A percentile compares a stretch with the other conserved stretches of the same genome.
phyloP scores from a whole-genome alignment of 2,888 invertebrate species.

The Idaea aversata region DNA sequence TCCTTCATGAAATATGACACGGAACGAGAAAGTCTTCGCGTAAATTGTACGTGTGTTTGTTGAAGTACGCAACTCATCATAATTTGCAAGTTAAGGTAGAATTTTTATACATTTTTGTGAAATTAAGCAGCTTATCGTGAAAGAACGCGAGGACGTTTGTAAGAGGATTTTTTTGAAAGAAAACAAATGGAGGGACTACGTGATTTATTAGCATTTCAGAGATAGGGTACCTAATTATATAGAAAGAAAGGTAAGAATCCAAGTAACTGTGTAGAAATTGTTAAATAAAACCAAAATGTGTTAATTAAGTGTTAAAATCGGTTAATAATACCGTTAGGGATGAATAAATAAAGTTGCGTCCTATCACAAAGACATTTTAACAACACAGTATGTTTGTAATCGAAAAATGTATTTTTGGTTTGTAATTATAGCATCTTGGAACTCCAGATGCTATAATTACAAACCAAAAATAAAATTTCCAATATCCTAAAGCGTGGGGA shows the following conservation, averaged over 20 bases:
- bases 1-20: conserved; percentile 15
- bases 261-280: too few relatives aligned
- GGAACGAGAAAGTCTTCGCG: conserved; percentile 12
- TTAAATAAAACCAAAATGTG: too few relatives aligned
- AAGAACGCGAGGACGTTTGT: neutral
- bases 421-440: too few relatives aligned
- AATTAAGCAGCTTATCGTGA: conserved; percentile 1
- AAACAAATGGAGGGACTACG: neutral
- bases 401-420: too few relatives aligned
- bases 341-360: too few relatives aligned
- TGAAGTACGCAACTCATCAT: neutral
- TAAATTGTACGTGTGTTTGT: conserved; percentile 1
- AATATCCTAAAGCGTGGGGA: too few relatives aligned
- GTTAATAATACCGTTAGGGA: too few relatives aligned
- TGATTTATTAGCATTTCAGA: neutral
- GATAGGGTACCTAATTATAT: neutral
- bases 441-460: too few relatives aligned
- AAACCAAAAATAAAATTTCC: too few relatives aligned
- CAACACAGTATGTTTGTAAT: too few relatives aligned
- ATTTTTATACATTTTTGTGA: conserved; percentile 1
- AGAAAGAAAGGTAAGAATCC: neutral
- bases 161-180: neutral
- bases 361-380: too few relatives aligned
- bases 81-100: neutral
- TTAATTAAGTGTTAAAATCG: too few relatives aligned